Evolutionary conservation across 1,140 invertebrate genomes (phyloP), one percentile per base, ranked within the genome.

Genomic region (Drosophila leontia): DNA sequence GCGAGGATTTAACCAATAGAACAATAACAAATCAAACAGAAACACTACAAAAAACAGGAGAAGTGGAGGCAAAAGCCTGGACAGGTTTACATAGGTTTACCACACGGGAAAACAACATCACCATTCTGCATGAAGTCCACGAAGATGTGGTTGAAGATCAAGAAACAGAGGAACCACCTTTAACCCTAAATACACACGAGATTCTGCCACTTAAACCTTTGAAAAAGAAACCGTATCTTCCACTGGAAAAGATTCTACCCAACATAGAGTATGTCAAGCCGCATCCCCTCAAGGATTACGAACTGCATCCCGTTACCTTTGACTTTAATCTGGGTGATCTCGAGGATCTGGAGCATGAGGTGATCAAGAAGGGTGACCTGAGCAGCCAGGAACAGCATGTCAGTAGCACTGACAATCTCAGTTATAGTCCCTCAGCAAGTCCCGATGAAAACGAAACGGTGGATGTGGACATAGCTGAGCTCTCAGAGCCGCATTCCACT

Each of bases 251-350:
- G 61, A 58, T 86, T 17, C 32, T 85, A 32, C 78, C 78, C 1
- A 72, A 29, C 26, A 70, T 84, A 7, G 85, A 91, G 19, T 91
- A 92, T 64, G 67, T 91, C 0, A 92, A 92, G 41, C 77, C 78
- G n/a, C 82, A 75, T 32, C 69, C 74, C 0, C 79, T 92, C 3
- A 92, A 92, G 57, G 88, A 87, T 1, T 88, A 80, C 32, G 91
- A 92, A 34, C 65, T 91, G 53, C 91, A 92, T 67, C 86, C 91
- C 7, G 91, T 92, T 0, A 91, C 91, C 13, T 92, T 92, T 23
- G 91, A 92, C 55, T 92, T 92, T 8, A 92, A 92, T 65, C 56
- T 92, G 44, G 91, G 91, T 4, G 91, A 92, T 55, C 69, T 92
- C 1, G 91, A 92, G 67, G 91, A 92, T 70, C 58, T 92, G 19